Percentiles rank a stretch among this genome's conserved stretches.
phyloP scores from a whole-genome alignment of 2,113 vertebrate genomes.

The Heterotis niloticus region DNA sequence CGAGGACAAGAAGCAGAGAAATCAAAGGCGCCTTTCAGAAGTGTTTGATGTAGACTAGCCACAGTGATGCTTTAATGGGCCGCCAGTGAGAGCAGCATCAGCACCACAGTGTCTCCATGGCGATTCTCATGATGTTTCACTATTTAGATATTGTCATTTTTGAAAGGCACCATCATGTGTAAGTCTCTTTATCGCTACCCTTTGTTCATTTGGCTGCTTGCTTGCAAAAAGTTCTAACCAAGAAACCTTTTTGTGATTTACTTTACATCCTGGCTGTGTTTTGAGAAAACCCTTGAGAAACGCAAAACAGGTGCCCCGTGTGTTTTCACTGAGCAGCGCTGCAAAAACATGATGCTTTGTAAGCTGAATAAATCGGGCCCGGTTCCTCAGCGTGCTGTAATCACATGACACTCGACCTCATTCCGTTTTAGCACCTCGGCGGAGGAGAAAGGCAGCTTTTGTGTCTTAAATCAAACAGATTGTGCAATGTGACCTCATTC shows the following conservation, averaged over 20 bases:
- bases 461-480: conserved; percentile 14
- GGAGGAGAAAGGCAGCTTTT: conserved; percentile 10
- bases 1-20: conserved; percentile 48
- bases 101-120: neutral
- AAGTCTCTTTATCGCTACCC: no score
- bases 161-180: no score
- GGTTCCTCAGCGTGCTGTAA: neutral
- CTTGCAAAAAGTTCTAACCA: no score
- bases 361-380: neutral
- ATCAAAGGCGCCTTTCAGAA: conserved; percentile 46
- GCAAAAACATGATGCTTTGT: neutral
- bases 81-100: neutral
- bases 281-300: neutral
- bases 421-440: neutral
- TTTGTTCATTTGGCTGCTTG: no score
- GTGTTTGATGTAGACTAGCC: conserved; percentile 20
- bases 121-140: no score
- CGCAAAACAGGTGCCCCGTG: neutral
- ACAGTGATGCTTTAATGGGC: neutral
- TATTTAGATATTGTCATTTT: no score
- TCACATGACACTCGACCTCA: neutral
- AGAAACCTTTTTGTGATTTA: neutral
- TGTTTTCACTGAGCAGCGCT: neutral
- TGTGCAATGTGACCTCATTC: conserved; percentile 11
- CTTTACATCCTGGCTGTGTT: neutral